A percentile compares a stretch with the other conserved stretches of the same genome.
phyloP scores from a whole-genome alignment of 2,113 vertebrate species.

The Elaphurus davidianus region DNA sequence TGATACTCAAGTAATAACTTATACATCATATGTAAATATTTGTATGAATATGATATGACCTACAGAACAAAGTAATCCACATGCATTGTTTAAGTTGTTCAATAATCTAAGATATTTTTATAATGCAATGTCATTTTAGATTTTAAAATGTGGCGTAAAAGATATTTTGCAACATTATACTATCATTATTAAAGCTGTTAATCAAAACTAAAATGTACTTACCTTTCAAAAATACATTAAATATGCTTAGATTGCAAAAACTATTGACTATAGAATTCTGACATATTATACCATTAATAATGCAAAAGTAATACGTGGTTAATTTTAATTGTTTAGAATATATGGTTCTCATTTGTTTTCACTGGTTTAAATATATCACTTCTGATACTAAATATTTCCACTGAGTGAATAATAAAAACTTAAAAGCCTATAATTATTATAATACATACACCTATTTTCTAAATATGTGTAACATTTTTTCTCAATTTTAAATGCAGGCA shows the following conservation, averaged over 20 bases:
- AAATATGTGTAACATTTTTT: background rate
- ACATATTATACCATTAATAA: conserved; percentile 36
- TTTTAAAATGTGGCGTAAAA: conserved; percentile 36
- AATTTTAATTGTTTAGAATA: conserved; percentile 53
- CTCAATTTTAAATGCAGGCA: background rate
- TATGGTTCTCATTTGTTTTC: conserved; percentile 45
- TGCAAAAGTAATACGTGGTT: background rate
- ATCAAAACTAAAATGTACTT: conserved; percentile 2
- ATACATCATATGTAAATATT: background rate
- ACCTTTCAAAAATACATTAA: conserved; percentile 33
- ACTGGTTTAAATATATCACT: conserved; percentile 18
- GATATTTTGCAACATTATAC: background rate
- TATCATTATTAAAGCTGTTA: conserved; percentile 33
- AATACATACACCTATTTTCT: background rate
- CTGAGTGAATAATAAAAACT: background rate
- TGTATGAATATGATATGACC: background rate
- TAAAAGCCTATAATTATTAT: background rate
- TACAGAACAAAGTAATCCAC: background rate
- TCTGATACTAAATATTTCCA: conserved; percentile 24
- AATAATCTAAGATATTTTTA: conserved; percentile 34
- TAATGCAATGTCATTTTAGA: background rate
- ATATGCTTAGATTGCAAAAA: background rate
- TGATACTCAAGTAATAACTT: background rate
- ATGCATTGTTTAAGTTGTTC: background rate
- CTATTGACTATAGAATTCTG: background rate